Conservation (phyloP, 1,140 invertebrate genomes). For the Odontomachus brunneus region DNA sequence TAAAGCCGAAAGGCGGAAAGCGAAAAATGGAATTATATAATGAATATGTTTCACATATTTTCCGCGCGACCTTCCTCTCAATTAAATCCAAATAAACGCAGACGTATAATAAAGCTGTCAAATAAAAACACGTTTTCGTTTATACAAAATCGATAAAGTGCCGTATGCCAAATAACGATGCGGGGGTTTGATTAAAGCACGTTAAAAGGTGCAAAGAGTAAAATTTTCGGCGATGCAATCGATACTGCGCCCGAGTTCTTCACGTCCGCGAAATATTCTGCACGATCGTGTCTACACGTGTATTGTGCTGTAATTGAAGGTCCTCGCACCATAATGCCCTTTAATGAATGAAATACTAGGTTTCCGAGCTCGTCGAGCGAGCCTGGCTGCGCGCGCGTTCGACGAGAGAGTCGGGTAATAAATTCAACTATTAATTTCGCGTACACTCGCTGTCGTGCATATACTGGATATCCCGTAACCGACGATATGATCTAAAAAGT, state of each 20-base stretch:
- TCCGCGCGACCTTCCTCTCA: neutral
- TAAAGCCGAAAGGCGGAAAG: neutral
- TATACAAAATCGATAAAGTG: neutral
- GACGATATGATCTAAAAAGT: too few relatives aligned
- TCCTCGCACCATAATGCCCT: neutral
- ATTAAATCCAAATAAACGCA: neutral
- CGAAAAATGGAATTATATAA: neutral
- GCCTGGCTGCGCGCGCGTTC: neutral
- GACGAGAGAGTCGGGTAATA: neutral
- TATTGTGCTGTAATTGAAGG: constrained; percentile 2
- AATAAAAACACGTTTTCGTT: constrained; percentile 11
- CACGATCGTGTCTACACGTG: neutral
- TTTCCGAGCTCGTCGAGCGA: neutral
- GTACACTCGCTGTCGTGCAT: too few relatives aligned
- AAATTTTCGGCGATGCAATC: neutral
- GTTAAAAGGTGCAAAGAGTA: constrained; percentile 9
- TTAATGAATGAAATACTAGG: constrained; percentile 10
- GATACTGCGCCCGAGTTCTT: neutral
- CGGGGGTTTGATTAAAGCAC: neutral
- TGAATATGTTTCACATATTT: neutral
- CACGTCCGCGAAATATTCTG: neutral
- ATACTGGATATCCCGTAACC: too few relatives aligned
- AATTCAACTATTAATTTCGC: neutral
- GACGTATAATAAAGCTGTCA: neutral
- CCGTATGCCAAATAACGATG: neutral